phyloP scores from a whole-genome alignment of 1,140 invertebrate genomes.

The Euschistus heros region DNA sequence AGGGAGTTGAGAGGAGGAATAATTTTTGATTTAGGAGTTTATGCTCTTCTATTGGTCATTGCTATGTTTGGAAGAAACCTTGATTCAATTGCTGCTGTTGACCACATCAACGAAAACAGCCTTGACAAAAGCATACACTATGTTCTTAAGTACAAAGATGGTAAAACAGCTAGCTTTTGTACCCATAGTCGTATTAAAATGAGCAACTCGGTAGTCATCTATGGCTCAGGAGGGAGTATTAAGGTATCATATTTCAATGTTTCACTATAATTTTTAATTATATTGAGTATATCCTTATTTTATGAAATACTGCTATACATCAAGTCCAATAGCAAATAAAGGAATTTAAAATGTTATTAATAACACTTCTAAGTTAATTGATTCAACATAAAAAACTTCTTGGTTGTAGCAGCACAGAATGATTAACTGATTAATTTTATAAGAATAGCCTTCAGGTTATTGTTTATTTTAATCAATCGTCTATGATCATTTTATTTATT shows the following conservation, averaged over 20 bases:
- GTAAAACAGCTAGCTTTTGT: background rate
- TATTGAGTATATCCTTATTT: too few relatives aligned
- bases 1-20: background rate
- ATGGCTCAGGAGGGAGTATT: background rate
- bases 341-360: too few relatives aligned
- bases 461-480: too few relatives aligned
- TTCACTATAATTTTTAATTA: background rate
- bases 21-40: background rate
- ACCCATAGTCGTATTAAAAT: background rate
- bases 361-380: too few relatives aligned
- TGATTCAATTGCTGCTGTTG: background rate
- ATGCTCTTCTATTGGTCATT: background rate
- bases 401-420: too few relatives aligned
- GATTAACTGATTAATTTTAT: too few relatives aligned
- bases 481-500: too few relatives aligned
- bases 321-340: too few relatives aligned
- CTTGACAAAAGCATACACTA: background rate
- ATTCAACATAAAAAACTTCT: too few relatives aligned
- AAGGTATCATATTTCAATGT: background rate
- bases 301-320: too few relatives aligned
- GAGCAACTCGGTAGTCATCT: background rate
- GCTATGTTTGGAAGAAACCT: background rate
- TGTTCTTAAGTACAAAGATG: background rate
- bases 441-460: too few relatives aligned
- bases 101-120: background rate